Evolutionary conservation across 2,113 vertebrate genomes (phyloP).

Genomic region (Larimichthys crocea): DNA sequence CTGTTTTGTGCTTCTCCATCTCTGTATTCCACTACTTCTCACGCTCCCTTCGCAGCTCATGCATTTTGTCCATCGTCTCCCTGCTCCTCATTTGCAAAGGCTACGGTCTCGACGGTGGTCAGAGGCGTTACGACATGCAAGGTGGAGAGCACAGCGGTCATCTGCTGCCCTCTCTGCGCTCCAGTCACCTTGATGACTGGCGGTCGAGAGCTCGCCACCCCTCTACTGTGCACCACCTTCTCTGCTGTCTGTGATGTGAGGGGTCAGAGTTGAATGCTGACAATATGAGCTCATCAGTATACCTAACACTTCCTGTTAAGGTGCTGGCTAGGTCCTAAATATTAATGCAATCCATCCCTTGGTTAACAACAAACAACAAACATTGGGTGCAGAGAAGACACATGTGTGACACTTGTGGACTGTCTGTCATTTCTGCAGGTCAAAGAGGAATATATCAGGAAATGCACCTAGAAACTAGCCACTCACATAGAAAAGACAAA

Average conservation of each 20-base stretch:
- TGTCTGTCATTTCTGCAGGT: conserved; percentile 47
- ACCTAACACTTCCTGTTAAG: conserved; percentile 45
- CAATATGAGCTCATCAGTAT: conserved; percentile 71
- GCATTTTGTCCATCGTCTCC: conserved; percentile 56
- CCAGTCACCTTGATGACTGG: conserved; percentile 63
- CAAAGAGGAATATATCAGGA: conserved; percentile 25
- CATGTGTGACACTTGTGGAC: conserved; percentile 43
- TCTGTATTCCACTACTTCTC: conserved; percentile 30
- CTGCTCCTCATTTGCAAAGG: conserved; percentile 77
- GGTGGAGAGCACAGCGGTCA: conserved; percentile 60
- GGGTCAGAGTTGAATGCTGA: conserved; percentile 60
- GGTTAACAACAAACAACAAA: conserved; percentile 19
- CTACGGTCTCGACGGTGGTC: conserved; percentile 60
- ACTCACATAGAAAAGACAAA: not conserved
- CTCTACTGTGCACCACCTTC: conserved; percentile 4
- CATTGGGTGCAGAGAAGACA: not conserved
- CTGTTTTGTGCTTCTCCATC: conserved; percentile 35
- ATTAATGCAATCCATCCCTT: conserved; percentile 41
- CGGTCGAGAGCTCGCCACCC: conserved; percentile 4
- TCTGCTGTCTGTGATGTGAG: conserved; percentile 20
- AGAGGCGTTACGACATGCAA: conserved; percentile 59
- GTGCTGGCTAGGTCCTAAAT: conserved; percentile 44
- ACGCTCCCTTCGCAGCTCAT: conserved; percentile 55
- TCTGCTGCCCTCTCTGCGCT: conserved; percentile 31
- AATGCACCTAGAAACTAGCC: not conserved